A percentile compares a stretch with the other conserved stretches of the same genome.
phyloP scores from a whole-genome alignment of 2,113 vertebrate species.

The Triplophysa rosa region DNA sequence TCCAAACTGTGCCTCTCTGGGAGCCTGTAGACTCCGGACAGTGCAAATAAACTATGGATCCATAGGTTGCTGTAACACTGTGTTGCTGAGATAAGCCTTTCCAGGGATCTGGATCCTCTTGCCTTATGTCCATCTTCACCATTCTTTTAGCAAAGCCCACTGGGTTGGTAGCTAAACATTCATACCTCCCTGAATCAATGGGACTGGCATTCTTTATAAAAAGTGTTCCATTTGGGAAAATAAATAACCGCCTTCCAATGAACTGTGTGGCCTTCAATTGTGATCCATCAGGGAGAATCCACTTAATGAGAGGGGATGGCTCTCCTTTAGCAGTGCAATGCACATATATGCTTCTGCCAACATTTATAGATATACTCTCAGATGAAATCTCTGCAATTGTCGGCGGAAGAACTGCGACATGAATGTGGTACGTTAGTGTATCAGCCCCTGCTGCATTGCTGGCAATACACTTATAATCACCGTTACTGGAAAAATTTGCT shows the following conservation, averaged over 20 bases:
- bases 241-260: constrained; percentile 68
- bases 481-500: constrained; percentile 75
- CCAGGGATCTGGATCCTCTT: constrained; percentile 49
- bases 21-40: constrained; percentile 72
- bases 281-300: constrained; percentile 69
- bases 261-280: constrained; percentile 74
- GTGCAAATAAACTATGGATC: constrained; percentile 75
- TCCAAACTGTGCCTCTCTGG: constrained; percentile 71
- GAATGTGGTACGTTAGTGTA: constrained; percentile 74
- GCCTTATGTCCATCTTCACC: constrained; percentile 66
- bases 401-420: constrained; percentile 73
- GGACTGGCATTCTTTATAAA: constrained; percentile 66
- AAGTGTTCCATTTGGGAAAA: constrained; percentile 78
- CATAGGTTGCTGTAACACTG: constrained; percentile 73
- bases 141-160: constrained; percentile 71
- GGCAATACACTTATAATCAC: constrained; percentile 79
- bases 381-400: constrained; percentile 65
- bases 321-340: constrained; percentile 75
- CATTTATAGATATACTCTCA: constrained; percentile 63
- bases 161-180: constrained; percentile 71
- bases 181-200: constrained; percentile 71
- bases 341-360: constrained; percentile 69
- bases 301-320: constrained; percentile 71
- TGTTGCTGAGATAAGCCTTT: constrained; percentile 65
- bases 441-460: constrained; percentile 79